Evolutionary conservation across 2,888 invertebrate species (phyloP), one percentile per base, ranked within the genome.

Genomic region (Orthonevra nobilis): DNA sequence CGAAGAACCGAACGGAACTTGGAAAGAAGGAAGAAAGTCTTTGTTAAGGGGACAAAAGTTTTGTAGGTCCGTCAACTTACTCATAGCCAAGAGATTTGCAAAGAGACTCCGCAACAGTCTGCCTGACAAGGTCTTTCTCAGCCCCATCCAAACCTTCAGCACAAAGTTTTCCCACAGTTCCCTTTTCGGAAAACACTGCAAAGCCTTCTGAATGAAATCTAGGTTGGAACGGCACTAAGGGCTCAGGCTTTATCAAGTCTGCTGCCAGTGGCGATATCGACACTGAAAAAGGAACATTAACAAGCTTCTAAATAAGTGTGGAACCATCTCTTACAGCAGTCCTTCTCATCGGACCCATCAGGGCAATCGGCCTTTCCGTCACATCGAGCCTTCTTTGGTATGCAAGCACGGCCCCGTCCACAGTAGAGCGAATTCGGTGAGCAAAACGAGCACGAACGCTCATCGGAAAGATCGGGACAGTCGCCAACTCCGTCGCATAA

Each of bases 401-500:
- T 92, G 86, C 97, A 97, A 20, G 92, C 91, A 64, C 94, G 90
- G 52, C 94, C 93, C 52, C 94, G 90, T 0, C 96, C 96, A 85
- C 97, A 97, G 83, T 96, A 95, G 81, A 96, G 89, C 3, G 90
- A 90, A 36, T 93, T 93, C 30, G 91, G 90, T 1, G 92, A 91
- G 86, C 96, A 97, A 85, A 96, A 95, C 28, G 94, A 90, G 86
- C 96, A 97, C 48, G 91, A 90, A 69, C 92, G 92, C 88, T 96
- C 96, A 87, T 96, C 96, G 0, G 93, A 92, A 20, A 95, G 90
- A 89, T 95, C 95, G 9, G 94, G 92, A 87, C 97, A 97, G 88
- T 97, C 97, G 9, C 95, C 93, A 26, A 94, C 91, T 10, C 96
- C 96, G 87, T 97, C 97, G 85, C 97, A 97, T 28, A 96, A 90